Evolutionary conservation across 2,888 invertebrate species (phyloP), one percentile per base, ranked within the genome.

Genomic region (Torymus auratus): DNA sequence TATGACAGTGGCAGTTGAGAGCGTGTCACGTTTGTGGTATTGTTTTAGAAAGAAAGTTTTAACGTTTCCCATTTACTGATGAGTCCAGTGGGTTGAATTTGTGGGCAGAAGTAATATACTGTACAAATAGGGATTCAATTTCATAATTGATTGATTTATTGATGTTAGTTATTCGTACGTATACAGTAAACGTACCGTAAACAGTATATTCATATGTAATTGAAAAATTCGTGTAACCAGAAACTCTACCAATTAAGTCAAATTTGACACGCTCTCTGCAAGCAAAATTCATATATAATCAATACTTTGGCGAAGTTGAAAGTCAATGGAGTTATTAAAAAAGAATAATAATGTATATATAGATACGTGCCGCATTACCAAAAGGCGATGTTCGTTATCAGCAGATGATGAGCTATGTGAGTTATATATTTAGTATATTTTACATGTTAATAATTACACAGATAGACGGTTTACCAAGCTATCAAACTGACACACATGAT

Each of bases 361-460:
- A 28, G 79, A 77, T 79, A 78, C 65, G 68, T 73, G 73, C 78
- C 73, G 23, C 64, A 74, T 69, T 69, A 68, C 50, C 62, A 74
- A 68, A 78, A 74, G 64, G 65, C 61, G 73, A 79, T 79, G 62
- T 69, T 72, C 23, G 52, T 41, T 72, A 41, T 41, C 53, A 71
- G 67, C 55, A 67, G 67, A 72, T 67, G 65, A 72, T 58, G 79
- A 28, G 28, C 23, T 78, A 65, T 72, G 50, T 53, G 15, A 52
- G 64, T 67, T 23, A 68, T 68, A 50, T 61, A 41, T 10, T 7
- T 41, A 41, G 20, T 41, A 41, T 41, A 41, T 41, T 41, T 61
- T 13, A 65, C 12, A 50, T 62, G 55, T 64, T 64, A 70, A 13
- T 64, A 70, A 13, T 71, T 50, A 61, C 50, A 61, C 13, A 61